phyloP scores from a whole-genome alignment of 2,113 vertebrate species.

The Stegastes partitus region DNA sequence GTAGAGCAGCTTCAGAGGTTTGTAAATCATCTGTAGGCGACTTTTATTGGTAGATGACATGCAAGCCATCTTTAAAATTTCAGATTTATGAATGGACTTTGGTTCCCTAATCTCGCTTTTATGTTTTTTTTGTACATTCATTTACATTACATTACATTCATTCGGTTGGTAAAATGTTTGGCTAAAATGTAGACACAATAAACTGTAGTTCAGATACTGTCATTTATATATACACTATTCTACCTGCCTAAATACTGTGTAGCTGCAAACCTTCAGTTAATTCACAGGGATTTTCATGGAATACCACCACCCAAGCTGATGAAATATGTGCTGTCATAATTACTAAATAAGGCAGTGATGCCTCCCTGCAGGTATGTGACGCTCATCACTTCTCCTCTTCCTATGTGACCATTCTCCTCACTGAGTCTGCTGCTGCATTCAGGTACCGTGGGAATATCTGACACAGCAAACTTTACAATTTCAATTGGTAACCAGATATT shows the following conservation, averaged over 20 bases:
- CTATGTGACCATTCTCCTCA: background rate
- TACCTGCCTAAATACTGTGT: background rate
- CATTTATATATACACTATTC: too few relatives aligned
- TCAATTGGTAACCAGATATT: conserved; percentile 1
- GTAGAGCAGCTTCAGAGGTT: too few relatives aligned
- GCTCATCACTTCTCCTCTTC: background rate
- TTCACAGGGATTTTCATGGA: background rate
- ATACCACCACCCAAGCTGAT: background rate
- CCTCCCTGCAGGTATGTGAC: conserved; percentile 25
- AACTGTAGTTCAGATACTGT: too few relatives aligned
- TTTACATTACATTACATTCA: background rate
- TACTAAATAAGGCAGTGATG: conserved; percentile 3
- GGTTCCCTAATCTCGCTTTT: background rate
- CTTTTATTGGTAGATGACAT: too few relatives aligned
- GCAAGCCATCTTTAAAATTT: background rate
- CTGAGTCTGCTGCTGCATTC: conserved; percentile 27
- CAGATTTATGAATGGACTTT: conserved; percentile 18
- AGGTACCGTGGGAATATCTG: conserved; percentile 11
- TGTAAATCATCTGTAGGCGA: too few relatives aligned
- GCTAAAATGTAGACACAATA: background rate
- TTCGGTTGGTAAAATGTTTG: background rate
- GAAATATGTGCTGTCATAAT: background rate
- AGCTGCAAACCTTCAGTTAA: background rate
- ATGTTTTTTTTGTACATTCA: background rate
- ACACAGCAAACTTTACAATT: rapidly evolving